These are phyloP conservation scores for Arvicanthis niloticus DNA, from an alignment of 2,113 vertebrate genomes.

Conservation along the genomic window DNA sequence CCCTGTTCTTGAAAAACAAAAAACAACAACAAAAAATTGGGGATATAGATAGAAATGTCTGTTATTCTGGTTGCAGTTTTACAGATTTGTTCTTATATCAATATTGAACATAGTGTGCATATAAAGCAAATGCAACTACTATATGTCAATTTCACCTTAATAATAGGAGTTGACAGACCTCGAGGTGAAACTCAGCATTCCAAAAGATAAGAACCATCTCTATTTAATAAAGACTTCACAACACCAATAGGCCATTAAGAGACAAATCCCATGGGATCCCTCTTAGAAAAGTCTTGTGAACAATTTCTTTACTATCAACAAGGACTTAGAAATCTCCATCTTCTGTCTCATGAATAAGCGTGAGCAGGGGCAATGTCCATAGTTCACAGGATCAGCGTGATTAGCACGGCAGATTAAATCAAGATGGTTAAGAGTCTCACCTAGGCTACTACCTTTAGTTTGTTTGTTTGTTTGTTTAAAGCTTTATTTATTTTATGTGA, in stretches of 20 bases:
- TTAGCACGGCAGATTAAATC: conserved; percentile 11
- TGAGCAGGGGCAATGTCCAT: background rate
- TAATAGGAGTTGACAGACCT: background rate
- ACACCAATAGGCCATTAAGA: conserved; percentile 7
- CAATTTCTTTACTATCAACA: conserved; percentile 40
- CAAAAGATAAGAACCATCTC: conserved; percentile 15
- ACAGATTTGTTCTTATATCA: background rate
- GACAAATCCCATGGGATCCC: background rate
- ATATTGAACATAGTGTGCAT: background rate
- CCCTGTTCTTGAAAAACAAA: background rate
- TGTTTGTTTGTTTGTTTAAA: too few species aligned
- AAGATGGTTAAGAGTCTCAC: background rate
- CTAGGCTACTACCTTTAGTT: conserved; percentile 46
- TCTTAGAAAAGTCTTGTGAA: background rate
- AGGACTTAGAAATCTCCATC: conserved; percentile 10
- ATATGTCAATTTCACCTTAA: conserved; percentile 9
- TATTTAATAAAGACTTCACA: background rate
- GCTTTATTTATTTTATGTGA: too few species aligned
- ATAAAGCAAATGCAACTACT: background rate
- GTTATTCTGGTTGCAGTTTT: conserved; percentile 21
- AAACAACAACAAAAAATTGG: background rate
- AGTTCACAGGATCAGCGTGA: conserved; percentile 13
- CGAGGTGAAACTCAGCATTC: conserved; percentile 7
- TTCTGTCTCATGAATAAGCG: background rate
- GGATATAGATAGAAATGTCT: background rate